Conservation (phyloP, 2,888 invertebrate species). For the Myopa tessellatipennis region DNA sequence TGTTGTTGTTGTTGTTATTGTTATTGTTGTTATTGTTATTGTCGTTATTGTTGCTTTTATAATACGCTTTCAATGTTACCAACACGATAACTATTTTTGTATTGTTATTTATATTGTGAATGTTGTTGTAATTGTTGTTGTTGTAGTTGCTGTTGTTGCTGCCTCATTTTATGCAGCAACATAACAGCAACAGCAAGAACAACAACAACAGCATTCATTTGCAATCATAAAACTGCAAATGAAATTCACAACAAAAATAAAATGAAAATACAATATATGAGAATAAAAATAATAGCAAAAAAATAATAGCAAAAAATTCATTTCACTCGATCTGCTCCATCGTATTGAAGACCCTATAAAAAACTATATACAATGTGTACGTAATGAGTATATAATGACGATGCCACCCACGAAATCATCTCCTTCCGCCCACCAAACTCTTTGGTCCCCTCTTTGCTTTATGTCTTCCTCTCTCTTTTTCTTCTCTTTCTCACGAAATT, state of each 20-base stretch:
- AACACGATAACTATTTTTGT: constrained; percentile 23
- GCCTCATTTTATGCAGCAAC: constrained; percentile 49
- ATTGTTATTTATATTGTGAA: constrained; percentile 27
- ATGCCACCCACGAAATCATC: no score
- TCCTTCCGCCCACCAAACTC: no score
- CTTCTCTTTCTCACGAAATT: no score
- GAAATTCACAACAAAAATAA: no score
- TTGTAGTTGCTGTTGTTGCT: constrained; percentile 34
- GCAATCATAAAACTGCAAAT: constrained; percentile 14
- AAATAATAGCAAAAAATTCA: background rate
- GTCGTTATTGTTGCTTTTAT: constrained; percentile 35
- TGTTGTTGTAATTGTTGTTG: constrained; percentile 33
- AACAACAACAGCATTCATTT: constrained; percentile 34
- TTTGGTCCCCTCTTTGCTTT: no score
- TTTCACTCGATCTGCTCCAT: background rate
- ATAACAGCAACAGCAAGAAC: constrained; percentile 44
- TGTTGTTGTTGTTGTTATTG: constrained; percentile 34
- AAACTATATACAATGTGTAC: no score
- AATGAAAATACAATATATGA: background rate
- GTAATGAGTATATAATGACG: no score
- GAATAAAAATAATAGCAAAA: background rate
- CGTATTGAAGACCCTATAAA: background rate
- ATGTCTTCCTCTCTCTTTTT: no score
- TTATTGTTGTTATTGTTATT: constrained; percentile 21
- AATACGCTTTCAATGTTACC: constrained; percentile 45